Conservation (phyloP, 2,113 vertebrate species). For the Merops nubicus region DNA sequence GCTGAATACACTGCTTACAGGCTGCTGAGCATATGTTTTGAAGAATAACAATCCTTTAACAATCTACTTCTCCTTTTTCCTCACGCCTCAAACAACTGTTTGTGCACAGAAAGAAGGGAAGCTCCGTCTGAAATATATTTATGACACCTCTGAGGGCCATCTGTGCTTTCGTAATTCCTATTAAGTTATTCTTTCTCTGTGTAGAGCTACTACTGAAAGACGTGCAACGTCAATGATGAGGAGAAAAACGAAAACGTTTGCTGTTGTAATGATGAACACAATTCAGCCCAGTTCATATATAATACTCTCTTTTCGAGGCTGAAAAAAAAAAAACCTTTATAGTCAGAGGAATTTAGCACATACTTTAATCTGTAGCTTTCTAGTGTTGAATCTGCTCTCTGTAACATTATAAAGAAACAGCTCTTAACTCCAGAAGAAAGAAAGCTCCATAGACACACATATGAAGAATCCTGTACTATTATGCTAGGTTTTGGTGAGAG, state of each 20-base stretch:
- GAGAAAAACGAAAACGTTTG: neutral
- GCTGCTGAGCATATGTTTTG: neutral
- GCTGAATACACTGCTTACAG: neutral
- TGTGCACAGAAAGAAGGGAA: neutral
- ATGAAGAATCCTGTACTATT: neutral
- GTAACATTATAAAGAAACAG: neutral
- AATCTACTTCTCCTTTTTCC: neutral
- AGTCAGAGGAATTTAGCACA: neutral
- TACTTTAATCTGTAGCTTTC: neutral
- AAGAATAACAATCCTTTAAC: neutral
- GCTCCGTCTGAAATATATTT: neutral
- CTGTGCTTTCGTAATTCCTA: neutral
- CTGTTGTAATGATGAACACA: neutral
- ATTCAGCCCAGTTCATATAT: neutral
- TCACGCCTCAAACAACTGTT: neutral
- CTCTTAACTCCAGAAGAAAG: neutral
- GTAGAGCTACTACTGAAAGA: neutral
- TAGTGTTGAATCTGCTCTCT: neutral
- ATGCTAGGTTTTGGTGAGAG: neutral
- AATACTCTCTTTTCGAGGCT: neutral
- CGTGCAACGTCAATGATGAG: rapidly evolving
- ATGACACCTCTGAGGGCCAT: neutral
- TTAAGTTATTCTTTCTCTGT: neutral
- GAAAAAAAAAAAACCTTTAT: neutral
- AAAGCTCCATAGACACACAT: neutral